Conservation (phyloP, 2,797 vertebrate genomes). For the Enteromius mattozi region DNA sequence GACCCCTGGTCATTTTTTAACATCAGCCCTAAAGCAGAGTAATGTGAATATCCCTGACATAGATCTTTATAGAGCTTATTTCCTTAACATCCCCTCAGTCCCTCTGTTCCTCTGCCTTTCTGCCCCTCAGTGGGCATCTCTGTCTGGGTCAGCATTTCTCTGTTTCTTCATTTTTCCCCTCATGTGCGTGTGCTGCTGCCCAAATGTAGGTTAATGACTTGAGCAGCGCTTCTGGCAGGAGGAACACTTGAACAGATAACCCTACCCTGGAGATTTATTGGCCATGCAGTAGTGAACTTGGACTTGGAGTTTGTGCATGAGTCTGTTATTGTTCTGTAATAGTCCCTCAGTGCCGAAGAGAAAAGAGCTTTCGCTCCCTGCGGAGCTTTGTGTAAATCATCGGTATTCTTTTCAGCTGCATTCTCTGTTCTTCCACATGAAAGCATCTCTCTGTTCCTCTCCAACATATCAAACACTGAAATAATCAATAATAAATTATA, state of each 20-base stretch:
- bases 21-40: not conserved
- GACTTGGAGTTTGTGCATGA: slow-evolving; percentile 30
- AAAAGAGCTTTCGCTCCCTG: slow-evolving; percentile 27
- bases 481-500: slow-evolving; percentile 41
- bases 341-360: slow-evolving; percentile 25
- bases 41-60: not conserved
- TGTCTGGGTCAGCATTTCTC: slow-evolving; percentile 31
- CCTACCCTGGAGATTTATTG: slow-evolving; percentile 47
- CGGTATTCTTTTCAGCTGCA: slow-evolving; percentile 41
- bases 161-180: not conserved
- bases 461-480: slow-evolving; percentile 8
- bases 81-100: slow-evolving; percentile 35
- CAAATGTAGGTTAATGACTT: slow-evolving; percentile 54
- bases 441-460: slow-evolving; percentile 30
- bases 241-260: slow-evolving; percentile 49
- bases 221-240: slow-evolving; percentile 33
- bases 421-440: slow-evolving; percentile 26
- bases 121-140: slow-evolving; percentile 36
- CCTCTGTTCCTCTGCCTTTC: slow-evolving; percentile 55
- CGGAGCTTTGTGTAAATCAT: slow-evolving; percentile 37
- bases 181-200: slow-evolving; percentile 13
- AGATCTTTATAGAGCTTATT: slow-evolving; percentile 7
- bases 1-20: not conserved
- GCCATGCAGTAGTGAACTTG: slow-evolving; percentile 41
- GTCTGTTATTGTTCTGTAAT: slow-evolving; percentile 46